These are phyloP conservation scores for Orchestes rusci DNA, from an alignment of 2,888 invertebrate genomes.

Conservation along the genomic window DNA sequence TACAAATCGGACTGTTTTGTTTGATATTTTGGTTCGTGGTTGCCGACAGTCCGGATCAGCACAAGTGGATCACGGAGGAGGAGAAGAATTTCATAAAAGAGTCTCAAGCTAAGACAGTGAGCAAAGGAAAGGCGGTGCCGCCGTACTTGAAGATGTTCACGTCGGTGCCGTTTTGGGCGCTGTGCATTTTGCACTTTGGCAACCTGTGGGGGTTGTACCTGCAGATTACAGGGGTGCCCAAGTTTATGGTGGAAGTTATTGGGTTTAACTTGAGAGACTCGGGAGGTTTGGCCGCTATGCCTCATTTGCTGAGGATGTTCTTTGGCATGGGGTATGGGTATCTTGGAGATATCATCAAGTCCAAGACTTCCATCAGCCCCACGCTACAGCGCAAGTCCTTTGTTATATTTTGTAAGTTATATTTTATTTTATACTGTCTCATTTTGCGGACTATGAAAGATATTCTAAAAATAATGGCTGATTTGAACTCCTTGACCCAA, in stretches of 20 bases:
- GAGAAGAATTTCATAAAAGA: conserved; percentile 55
- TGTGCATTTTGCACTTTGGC: conserved; percentile 62
- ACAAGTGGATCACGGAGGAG: conserved; percentile 53
- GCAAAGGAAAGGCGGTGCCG: conserved; percentile 46
- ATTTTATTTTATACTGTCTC: conserved; percentile 1
- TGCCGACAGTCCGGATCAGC: conserved; percentile 56
- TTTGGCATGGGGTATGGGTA: conserved; percentile 30
- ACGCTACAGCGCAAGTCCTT: conserved; percentile 31
- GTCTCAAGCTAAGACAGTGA: conserved; percentile 29
- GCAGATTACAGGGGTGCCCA: conserved; percentile 67
- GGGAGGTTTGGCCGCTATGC: conserved; percentile 31
- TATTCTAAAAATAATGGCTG: too few relatives aligned
- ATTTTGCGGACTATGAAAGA: too few relatives aligned
- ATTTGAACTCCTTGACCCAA: too few relatives aligned
- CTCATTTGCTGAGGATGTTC: conserved; percentile 32
- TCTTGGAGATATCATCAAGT: conserved; percentile 30
- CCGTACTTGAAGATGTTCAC: conserved; percentile 55
- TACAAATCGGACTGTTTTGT: conserved; percentile 51
- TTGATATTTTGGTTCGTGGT: conserved; percentile 56
- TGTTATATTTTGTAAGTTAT: conserved; percentile 33
- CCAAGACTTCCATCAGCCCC: conserved; percentile 24
- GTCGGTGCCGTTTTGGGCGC: conserved; percentile 64
- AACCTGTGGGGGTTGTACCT: conserved; percentile 71
- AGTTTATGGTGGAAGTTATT: conserved; percentile 63
- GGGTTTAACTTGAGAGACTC: conserved; percentile 48